phyloP scores from a whole-genome alignment of 2,888 invertebrate genomes.

The Melipona bicolor region DNA sequence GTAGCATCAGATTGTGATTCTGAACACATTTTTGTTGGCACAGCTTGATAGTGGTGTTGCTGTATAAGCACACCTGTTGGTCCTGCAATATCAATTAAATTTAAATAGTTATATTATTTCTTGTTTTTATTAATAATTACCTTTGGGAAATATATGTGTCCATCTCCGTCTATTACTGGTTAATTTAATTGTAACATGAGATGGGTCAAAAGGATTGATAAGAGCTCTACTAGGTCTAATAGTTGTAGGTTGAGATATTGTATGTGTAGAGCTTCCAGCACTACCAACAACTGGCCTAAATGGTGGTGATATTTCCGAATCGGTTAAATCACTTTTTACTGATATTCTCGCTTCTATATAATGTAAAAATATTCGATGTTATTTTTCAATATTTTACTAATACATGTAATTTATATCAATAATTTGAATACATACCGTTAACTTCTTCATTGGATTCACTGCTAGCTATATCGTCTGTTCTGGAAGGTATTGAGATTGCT shows the following conservation, averaged over 20 bases:
- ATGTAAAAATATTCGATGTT: constrained; percentile 9
- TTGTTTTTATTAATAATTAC: constrained; percentile 79
- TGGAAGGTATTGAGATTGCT: constrained; percentile 82
- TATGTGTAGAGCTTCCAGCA: constrained; percentile 85
- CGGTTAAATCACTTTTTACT: constrained; percentile 81
- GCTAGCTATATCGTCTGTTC: constrained; percentile 73
- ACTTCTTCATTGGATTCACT: constrained; percentile 75
- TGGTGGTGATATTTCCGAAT: constrained; percentile 86
- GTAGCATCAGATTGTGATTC: constrained; percentile 79
- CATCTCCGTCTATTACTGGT: constrained; percentile 97
- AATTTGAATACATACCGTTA: constrained; percentile 65
- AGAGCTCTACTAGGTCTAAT: constrained; percentile 92
- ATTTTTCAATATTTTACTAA: background rate
- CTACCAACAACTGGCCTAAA: constrained; percentile 86
- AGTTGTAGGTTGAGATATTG: constrained; percentile 75
- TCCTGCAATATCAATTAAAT: constrained; percentile 84
- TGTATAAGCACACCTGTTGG: constrained; percentile 96
- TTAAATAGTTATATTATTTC: background rate
- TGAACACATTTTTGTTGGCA: constrained; percentile 87
- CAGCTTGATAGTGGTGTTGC: constrained; percentile 96
- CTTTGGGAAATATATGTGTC: constrained; percentile 99
- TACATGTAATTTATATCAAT: background rate
- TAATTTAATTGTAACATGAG: constrained; percentile 97
- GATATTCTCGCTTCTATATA: constrained; percentile 73
- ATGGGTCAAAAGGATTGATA: constrained; percentile 99